These are phyloP conservation scores for Panulirus ornatus DNA, from an alignment of 1,140 invertebrate species.

Conservation along the genomic window DNA sequence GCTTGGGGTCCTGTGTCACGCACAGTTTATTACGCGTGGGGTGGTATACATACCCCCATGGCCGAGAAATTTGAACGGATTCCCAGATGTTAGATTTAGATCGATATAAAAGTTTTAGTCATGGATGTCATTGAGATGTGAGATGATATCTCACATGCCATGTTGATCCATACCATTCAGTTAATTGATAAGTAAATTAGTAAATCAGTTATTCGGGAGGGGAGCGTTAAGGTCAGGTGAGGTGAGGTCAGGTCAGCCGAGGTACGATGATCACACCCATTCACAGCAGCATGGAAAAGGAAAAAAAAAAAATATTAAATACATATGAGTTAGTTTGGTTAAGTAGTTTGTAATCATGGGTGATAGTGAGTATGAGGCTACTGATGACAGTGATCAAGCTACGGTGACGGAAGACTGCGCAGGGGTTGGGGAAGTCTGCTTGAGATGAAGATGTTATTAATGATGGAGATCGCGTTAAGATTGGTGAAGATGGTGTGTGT, in stretches of 20 bases:
- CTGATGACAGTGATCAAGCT: neutral
- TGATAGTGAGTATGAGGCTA: neutral
- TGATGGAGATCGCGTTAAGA: neutral
- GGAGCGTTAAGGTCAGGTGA: conserved; percentile 18
- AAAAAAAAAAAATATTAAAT: neutral
- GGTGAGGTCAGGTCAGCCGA: conserved; percentile 5
- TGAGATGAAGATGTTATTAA: neutral
- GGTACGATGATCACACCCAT: neutral
- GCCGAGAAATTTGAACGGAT: too few relatives aligned
- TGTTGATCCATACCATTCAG: too few relatives aligned
- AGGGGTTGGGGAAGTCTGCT: neutral
- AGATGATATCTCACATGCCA: too few relatives aligned
- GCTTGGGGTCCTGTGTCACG: conserved; percentile 91
- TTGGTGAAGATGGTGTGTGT: neutral
- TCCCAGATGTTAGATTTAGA: too few relatives aligned
- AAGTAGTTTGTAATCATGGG: neutral
- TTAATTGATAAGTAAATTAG: too few relatives aligned
- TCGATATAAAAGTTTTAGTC: too few relatives aligned
- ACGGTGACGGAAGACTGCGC: too few relatives aligned
- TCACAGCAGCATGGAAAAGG: neutral
- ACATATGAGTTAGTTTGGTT: neutral
- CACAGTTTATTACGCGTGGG: too few relatives aligned
- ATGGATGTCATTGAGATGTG: too few relatives aligned
- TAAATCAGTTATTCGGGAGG: neutral
- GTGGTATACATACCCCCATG: too few relatives aligned